Percentiles rank a stretch among this genome's conserved stretches.
Evolutionary conservation across 2,113 vertebrate species (phyloP).

Genomic region (Globicephala melas): DNA sequence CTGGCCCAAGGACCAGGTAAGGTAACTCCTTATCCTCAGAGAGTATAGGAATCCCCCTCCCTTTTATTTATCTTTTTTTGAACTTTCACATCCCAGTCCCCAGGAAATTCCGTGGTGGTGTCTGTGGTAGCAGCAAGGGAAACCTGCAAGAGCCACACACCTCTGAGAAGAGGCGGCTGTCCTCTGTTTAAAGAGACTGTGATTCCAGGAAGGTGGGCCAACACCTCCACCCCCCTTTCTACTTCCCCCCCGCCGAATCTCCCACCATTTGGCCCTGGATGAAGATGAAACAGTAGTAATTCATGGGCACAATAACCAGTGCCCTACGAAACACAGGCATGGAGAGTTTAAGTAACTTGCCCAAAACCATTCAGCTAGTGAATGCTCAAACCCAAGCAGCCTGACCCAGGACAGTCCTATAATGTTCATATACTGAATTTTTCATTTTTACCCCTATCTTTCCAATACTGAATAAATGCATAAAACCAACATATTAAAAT

Average conservation of each 20-base stretch:
- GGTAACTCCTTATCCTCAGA: neutral
- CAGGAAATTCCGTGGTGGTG: neutral
- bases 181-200: neutral
- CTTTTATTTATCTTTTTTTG: neutral
- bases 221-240: neutral
- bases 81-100: neutral
- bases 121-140: neutral
- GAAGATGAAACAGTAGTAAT: neutral
- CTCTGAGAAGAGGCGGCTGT: neutral
- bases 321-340: neutral
- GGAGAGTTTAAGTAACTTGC: neutral
- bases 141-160: neutral
- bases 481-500: neutral
- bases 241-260: neutral
- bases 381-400: neutral
- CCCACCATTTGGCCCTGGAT: neutral
- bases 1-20: neutral
- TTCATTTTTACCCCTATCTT: constrained; percentile 5
- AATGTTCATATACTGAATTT: neutral
- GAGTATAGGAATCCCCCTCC: neutral
- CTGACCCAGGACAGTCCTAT: neutral
- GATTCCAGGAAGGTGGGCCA: neutral
- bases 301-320: neutral
- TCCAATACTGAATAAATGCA: neutral
- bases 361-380: neutral